Evolutionary conservation across 1,140 invertebrate genomes (phyloP).

Genomic region (Drosophila sp.): DNA sequence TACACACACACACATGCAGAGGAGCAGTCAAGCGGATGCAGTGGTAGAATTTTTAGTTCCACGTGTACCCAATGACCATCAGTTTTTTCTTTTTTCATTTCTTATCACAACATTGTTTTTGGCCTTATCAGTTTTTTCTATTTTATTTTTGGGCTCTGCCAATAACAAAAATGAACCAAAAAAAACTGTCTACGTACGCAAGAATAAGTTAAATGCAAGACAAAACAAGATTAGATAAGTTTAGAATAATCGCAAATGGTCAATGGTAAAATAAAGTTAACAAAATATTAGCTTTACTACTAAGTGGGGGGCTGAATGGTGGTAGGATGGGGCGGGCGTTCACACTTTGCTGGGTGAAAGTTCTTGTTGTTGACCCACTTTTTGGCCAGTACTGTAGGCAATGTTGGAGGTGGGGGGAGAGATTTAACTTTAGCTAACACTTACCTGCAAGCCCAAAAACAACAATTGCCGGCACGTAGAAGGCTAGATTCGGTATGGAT

Average conservation of each 20-base stretch:
- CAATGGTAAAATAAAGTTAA: constrained; percentile 37
- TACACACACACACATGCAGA: constrained; percentile 1
- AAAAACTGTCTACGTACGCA: constrained; percentile 66
- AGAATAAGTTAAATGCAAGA: constrained; percentile 35
- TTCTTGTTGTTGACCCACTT: constrained; percentile 23
- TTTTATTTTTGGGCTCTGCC: constrained; percentile 7
- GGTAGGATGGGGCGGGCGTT: background rate
- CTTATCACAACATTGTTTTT: constrained; percentile 3
- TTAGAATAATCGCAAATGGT: constrained; percentile 6
- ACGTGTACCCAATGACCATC: background rate
- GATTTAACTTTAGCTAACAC: constrained; percentile 31
- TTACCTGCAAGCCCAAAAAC: constrained; percentile 89
- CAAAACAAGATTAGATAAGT: constrained; percentile 36
- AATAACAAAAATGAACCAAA: constrained; percentile 26
- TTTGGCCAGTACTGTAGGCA: background rate
- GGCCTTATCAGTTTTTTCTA: constrained; percentile 10
- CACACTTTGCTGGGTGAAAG: background rate
- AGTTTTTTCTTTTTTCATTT: background rate
- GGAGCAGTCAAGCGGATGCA: background rate
- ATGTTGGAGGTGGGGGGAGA: background rate
- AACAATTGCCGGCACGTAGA: constrained; percentile 90
- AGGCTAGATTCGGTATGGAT: constrained; percentile 91
- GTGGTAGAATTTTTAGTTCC: constrained; percentile 2
- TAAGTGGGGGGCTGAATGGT: too few species aligned
- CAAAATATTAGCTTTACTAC: constrained; percentile 24